Base-by-base conservation (phyloP, 2,113 vertebrate genomes). In the Todiramphus saurophagus region DNA sequence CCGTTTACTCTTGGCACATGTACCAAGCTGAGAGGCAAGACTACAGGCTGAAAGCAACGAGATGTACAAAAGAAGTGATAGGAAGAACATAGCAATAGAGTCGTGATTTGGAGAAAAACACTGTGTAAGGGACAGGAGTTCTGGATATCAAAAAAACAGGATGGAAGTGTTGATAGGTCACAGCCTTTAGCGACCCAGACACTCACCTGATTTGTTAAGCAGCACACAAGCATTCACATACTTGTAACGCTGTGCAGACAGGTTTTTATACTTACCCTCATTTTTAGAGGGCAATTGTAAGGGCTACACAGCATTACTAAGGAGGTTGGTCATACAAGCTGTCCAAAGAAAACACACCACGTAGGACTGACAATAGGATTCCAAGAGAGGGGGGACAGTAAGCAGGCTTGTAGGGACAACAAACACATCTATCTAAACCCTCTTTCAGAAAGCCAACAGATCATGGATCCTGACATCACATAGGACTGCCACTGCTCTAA, bases 211-310 rank as follows among this genome's bases (percentile, higher is more conserved):
- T n/a, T 9, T n/a, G 53, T 69, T 43, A 51, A 72, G 37, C 24
- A 80, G 51, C 28, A 50, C 33, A 51, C n/a, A 53, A 75, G 58
- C 43, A 77, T 46, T 23, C 15, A 28, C 31, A 35, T 0, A 55
- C 11, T 13, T 55, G 13, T 2, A 83, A 81, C 0, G 3, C 27
- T 58, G 21, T 48, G 33, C 3, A 50, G 24, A 12, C 1, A 5
- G 11, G 62, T 18, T 90, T 39, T 67, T 37, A 48, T n/a, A 30
- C 31, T 78, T 62, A 62, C 7, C 21, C 74, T 58, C 14, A 37
- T 44, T 78, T 84, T 78, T 5, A 39, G 15, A 81, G 39, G n/a
- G 28, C 83, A 72, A 79, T 67, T 56, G 68, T 67, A 75, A 43
- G 39, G 37, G 28, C 21, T 87, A 75, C 10, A 28, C 8, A 30